Percentiles rank a stretch among this genome's conserved stretches.
Evolutionary conservation across 1,140 invertebrate species (phyloP).

Genomic region (Asbolus verrucosus): DNA sequence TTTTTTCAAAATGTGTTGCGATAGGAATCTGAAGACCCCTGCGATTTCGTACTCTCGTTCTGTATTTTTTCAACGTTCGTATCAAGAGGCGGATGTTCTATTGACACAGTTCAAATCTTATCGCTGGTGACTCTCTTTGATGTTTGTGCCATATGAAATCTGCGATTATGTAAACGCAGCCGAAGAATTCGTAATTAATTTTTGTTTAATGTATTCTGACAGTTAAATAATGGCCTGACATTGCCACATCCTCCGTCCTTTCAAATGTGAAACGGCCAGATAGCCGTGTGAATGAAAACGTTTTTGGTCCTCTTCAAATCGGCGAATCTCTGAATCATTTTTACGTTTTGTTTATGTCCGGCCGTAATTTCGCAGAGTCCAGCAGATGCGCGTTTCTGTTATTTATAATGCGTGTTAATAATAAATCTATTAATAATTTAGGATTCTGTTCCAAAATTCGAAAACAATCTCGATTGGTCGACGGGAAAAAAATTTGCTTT

Average conservation of each 20-base stretch:
- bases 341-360: constrained; percentile 39
- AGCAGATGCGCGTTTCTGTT: constrained; percentile 22
- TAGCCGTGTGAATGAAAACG: constrained; percentile 17
- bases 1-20: too few relatives aligned
- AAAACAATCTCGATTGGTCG: too few relatives aligned
- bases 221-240: constrained; percentile 3
- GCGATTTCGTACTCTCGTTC: too few relatives aligned
- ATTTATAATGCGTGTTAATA: constrained; percentile 21
- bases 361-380: constrained; percentile 13
- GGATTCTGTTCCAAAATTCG: constrained; percentile 2
- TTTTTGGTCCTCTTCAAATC: constrained; percentile 2
- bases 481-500: too few relatives aligned
- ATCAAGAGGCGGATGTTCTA: constrained; percentile 4
- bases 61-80: background rate
- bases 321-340: constrained; percentile 9
- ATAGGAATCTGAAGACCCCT: too few relatives aligned
- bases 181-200: too few relatives aligned
- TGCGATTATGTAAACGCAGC: background rate
- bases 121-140: background rate
- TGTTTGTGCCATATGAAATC: background rate
- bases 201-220: background rate
- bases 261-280: too few relatives aligned
- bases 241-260: constrained; percentile 11
- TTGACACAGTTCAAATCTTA: constrained; percentile 25
- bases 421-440: constrained; percentile 4